Conservation (phyloP, 2,113 vertebrate genomes). For the Pelusios castaneus region DNA sequence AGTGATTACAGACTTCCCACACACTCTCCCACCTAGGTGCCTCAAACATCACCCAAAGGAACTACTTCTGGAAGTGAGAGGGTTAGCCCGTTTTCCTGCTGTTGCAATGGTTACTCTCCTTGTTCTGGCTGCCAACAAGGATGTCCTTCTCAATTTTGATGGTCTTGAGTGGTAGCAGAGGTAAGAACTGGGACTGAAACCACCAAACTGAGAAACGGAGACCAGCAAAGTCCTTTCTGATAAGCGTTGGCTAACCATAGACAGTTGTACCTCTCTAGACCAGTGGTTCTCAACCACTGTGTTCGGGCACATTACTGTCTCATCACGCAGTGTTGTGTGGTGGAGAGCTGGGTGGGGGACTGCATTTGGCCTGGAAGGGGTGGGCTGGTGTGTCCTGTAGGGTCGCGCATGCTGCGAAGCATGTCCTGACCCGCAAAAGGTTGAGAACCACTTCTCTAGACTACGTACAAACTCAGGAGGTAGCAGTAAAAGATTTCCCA, state of each 20-base stretch:
- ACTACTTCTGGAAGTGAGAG: background rate
- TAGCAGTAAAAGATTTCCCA: background rate
- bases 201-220: background rate
- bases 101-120: background rate
- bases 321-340: too few species aligned
- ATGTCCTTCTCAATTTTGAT: background rate
- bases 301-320: too few species aligned
- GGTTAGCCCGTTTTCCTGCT: background rate
- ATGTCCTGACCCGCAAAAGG: too few species aligned
- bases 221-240: background rate
- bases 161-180: background rate
- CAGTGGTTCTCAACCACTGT: too few species aligned
- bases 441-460: background rate
- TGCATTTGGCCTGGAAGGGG: too few species aligned
- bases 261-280: background rate
- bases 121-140: background rate
- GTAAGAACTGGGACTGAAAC: background rate
- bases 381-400: too few species aligned
- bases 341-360: too few species aligned
- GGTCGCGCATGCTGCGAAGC: too few species aligned
- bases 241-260: background rate
- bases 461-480: background rate
- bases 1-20: background rate
- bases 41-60: background rate
- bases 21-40: background rate